Evolutionary conservation across 2,888 invertebrate genomes (phyloP).

Genomic region (Sinohyriopsis cumingii): DNA sequence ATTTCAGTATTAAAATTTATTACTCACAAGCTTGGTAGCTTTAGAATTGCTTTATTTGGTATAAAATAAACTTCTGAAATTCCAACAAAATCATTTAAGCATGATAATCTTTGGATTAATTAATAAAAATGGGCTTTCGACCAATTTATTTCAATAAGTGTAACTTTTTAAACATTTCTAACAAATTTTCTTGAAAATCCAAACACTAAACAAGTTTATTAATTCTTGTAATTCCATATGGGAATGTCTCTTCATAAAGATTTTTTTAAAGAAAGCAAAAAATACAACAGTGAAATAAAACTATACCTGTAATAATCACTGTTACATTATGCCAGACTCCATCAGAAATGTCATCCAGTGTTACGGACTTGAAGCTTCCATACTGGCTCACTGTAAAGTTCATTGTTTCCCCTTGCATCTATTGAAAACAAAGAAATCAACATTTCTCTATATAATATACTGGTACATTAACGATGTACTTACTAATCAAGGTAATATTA

Average conservation of each 20-base stretch:
- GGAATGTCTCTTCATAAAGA: background rate
- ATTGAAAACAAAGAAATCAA: conserved; percentile 26
- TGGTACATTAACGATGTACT: no score
- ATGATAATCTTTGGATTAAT: no score
- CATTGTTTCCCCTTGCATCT: conserved; percentile 39
- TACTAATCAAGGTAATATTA: no score
- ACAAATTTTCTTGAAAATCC: background rate
- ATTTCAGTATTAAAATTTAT: no score
- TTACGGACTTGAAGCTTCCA: conserved; percentile 22
- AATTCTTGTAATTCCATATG: background rate
- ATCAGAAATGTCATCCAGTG: conserved; percentile 77
- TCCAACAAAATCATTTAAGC: no score
- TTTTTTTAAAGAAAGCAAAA: background rate
- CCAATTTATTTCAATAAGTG: no score
- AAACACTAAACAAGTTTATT: background rate
- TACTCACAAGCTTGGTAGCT: no score
- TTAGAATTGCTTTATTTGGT: no score
- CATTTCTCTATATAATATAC: background rate
- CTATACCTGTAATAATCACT: conserved; percentile 16
- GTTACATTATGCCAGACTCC: conserved; percentile 93
- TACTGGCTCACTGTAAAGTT: conserved; percentile 38
- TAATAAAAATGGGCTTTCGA: no score
- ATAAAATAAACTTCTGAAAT: no score
- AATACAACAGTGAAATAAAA: no score
- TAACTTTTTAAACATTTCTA: background rate